Conservation (phyloP, 92 coral and sea anemone genomes). For the Porites lobata region DNA sequence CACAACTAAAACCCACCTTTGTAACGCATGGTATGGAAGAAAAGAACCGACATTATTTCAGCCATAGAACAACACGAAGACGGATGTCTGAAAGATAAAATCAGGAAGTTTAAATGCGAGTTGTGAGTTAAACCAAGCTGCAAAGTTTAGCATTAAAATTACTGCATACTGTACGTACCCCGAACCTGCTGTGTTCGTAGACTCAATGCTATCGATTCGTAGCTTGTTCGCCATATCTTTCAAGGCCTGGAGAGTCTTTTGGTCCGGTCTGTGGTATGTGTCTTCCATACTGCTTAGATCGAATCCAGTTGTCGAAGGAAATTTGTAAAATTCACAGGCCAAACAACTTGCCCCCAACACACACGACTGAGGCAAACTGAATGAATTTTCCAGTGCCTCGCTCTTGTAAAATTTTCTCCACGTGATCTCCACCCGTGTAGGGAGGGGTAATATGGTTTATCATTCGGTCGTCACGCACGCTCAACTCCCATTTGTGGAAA, state of each 20-base stretch:
- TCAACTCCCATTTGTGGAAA: no score
- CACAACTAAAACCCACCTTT: constrained; percentile 75
- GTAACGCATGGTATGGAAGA: constrained; percentile 98
- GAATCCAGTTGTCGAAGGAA: no score
- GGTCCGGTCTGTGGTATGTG: constrained; percentile 90
- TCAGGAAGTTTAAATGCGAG: neutral
- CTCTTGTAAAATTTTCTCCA: no score
- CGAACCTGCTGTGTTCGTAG: constrained; percentile 93
- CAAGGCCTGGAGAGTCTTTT: constrained; percentile 84
- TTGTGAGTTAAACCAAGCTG: no score
- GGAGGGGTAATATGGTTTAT: no score
- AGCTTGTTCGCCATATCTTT: constrained; percentile 91
- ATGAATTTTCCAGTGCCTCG: no score
- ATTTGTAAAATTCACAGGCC: no score
- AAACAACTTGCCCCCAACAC: no score
- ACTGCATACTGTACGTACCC: constrained; percentile 66
- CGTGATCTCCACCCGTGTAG: no score
- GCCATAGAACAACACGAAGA: constrained; percentile 98
- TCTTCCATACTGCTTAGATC: constrained; percentile 38
- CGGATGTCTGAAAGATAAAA: constrained; percentile 84
- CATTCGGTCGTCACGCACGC: no score
- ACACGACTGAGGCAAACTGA: no score
- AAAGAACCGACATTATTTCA: constrained; percentile 96
- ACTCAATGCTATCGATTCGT: constrained; percentile 91
- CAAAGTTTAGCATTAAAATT: no score